Conservation (phyloP, 2,797 vertebrate genomes). For the Tolypeutes matacus region DNA sequence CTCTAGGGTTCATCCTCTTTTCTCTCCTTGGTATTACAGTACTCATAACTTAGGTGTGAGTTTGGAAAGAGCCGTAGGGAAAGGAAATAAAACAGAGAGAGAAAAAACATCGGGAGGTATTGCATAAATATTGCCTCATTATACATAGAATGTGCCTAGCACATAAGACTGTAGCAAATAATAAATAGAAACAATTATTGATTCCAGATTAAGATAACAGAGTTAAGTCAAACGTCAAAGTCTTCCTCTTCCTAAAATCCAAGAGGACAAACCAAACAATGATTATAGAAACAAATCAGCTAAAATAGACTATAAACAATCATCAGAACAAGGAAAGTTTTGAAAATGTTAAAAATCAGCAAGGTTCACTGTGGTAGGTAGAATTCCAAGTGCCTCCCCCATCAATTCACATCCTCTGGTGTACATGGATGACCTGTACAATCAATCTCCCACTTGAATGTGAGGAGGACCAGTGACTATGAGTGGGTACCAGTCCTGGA, state of each 20-base stretch:
- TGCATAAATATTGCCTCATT: background rate
- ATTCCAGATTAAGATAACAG: background rate
- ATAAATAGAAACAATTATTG: background rate
- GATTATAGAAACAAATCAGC: background rate
- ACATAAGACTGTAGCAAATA: background rate
- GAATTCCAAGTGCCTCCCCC: background rate
- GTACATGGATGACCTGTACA: background rate
- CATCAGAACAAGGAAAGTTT: background rate
- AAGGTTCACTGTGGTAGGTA: background rate
- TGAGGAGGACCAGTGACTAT: background rate
- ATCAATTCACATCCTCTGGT: rapidly evolving
- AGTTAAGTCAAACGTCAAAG: background rate
- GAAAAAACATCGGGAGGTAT: background rate
- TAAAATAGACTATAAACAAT: background rate
- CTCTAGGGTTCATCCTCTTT: background rate
- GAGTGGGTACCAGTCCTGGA: background rate
- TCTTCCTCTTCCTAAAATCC: background rate
- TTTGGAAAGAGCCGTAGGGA: background rate
- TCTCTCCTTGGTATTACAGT: background rate
- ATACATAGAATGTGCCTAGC: background rate
- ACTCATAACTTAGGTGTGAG: background rate
- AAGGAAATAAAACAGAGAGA: constrained; percentile 22
- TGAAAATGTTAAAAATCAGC: background rate
- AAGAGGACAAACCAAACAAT: background rate
- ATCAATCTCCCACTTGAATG: background rate